Percentiles rank a stretch among this genome's conserved stretches.
These are phyloP conservation scores for Catocala fraxini DNA, from an alignment of 2,888 invertebrate species.

Conservation along the genomic window DNA sequence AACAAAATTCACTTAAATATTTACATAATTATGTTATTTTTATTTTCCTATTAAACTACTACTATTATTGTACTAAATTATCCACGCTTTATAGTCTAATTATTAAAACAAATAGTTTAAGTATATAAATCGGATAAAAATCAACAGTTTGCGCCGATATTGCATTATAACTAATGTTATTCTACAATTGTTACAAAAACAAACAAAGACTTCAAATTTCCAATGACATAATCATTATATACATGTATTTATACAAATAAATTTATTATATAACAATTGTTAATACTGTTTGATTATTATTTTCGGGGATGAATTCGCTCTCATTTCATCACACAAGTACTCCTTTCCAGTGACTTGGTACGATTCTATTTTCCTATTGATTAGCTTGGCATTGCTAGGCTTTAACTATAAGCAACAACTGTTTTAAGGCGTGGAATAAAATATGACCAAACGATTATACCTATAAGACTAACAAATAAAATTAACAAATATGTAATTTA, in stretches of 20 bases:
- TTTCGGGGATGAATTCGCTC: too few species aligned
- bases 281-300: too few species aligned
- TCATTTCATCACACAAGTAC: too few species aligned
- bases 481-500: too few species aligned
- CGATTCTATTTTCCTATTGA: too few species aligned
- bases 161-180: conserved; percentile 3
- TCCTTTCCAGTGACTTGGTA: too few species aligned
- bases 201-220: conserved; percentile 61
- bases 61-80: conserved; percentile 71
- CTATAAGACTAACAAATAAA: too few species aligned
- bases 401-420: too few species aligned
- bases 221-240: conserved; percentile 63
- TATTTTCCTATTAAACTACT: conserved; percentile 38
- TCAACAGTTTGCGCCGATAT: conserved; percentile 53
- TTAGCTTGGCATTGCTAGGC: too few species aligned
- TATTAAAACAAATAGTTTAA: conserved; percentile 31
- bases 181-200: conserved; percentile 18
- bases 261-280: too few species aligned
- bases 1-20: conserved; percentile 34
- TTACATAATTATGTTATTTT: conserved; percentile 29
- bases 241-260: neutral
- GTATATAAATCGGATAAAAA: conserved; percentile 59
- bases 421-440: too few species aligned
- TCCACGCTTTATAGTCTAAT: conserved; percentile 54
- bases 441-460: too few species aligned